phyloP scores from a whole-genome alignment of 2,113 vertebrate genomes.

The Agapornis roseicollis region DNA sequence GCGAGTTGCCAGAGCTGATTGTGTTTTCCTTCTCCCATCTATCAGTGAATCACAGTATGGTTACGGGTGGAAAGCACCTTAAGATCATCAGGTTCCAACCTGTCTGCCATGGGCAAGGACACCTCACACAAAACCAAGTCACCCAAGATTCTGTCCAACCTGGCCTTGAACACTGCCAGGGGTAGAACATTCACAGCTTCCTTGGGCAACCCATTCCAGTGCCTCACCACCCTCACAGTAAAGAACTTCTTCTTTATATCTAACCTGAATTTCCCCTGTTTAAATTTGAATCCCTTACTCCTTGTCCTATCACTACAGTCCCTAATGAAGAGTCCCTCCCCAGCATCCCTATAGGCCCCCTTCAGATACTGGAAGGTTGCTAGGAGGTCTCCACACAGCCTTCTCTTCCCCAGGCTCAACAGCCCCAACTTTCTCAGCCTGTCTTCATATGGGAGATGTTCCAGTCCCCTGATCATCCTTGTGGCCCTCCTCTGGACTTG shows the following conservation, averaged over 20 bases:
- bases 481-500: background rate
- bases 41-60: background rate
- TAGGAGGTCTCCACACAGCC: background rate
- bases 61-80: background rate
- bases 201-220: too few species aligned
- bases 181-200: too few species aligned
- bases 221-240: too few species aligned
- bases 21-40: background rate
- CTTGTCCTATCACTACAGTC: background rate
- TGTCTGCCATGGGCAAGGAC: background rate
- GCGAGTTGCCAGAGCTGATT: background rate
- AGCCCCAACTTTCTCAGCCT: background rate
- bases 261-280: too few species aligned
- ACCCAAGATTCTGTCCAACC: too few species aligned
- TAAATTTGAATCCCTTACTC: too few species aligned
- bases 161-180: too few species aligned
- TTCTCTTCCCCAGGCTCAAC: background rate
- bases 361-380: background rate
- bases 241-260: too few species aligned
- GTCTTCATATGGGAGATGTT: accelerated
- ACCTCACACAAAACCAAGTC: background rate
- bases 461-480: background rate
- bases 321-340: background rate
- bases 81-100: background rate
- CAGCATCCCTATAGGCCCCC: accelerated